Base-by-base conservation (phyloP, 2,113 vertebrate genomes). In the Notarius lentiginosus region DNA sequence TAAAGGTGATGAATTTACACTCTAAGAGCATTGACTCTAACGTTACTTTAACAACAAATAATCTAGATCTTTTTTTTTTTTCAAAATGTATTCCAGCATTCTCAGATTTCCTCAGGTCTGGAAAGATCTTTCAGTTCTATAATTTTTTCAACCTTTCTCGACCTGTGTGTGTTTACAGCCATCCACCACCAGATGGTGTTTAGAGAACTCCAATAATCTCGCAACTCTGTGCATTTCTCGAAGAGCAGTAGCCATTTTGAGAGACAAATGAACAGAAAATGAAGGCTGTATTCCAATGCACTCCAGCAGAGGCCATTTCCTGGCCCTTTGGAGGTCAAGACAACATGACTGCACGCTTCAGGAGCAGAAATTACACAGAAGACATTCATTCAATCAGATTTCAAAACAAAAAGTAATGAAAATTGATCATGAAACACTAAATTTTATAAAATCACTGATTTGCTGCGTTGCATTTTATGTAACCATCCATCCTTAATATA, bases 181-280 rank as follows among this genome's bases (percentile, higher is more conserved):
- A 22, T 63, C 22, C n/a, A 63, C 86, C 88, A 87, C 79, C 41
- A 87, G 88, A 22, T 27, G 83, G 86, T n/a, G 61, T 58, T 22
- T 24, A 55, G 7, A 56, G 41, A n/a, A 47, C 76, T n/a, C 49
- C 30, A 56, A 9, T 72, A 9, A 20, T 49, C 3, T 63, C 58
- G 18, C 20, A 18, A 2, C 24, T 47, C 6, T 65, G 51, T 34
- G n/a, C 9, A 24, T 17, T 34, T 30, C 24, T 7, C 20, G n/a
- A 53, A 1, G 15, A 79, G 27, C 34, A 22, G 58, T 17, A 79
- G 75, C 75, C 82, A 84, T 82, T 86, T 86, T 82, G 66, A 82
- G 41, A 86, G 60, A 79, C 47, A 79, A 22, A 68, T 22, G 51
- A 12, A 34, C 7, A 63, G 73, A 79, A 68, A 86, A 86, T 86